Evolutionary conservation across 2,888 invertebrate species (phyloP).

Genomic region (Eupithecia vulgata): DNA sequence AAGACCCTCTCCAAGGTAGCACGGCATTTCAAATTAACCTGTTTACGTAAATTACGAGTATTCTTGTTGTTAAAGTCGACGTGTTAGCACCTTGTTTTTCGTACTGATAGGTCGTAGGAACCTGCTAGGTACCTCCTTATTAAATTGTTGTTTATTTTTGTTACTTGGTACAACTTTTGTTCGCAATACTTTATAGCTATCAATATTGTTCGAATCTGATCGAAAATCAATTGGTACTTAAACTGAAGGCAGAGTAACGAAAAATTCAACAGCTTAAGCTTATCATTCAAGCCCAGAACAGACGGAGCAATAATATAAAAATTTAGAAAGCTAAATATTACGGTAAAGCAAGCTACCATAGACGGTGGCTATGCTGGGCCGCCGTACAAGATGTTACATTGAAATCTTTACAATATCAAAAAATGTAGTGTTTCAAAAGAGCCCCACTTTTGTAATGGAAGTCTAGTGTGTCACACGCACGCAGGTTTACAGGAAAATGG

Average conservation of each 20-base stretch:
- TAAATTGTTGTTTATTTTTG: not conserved
- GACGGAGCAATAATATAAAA: too few relatives aligned
- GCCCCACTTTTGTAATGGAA: not conserved
- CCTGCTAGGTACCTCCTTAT: not conserved
- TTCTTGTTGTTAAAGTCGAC: not conserved
- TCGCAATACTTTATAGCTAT: not conserved
- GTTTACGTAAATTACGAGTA: not conserved
- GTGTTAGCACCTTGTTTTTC: not conserved
- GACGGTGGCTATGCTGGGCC: too few relatives aligned
- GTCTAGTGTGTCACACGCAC: not conserved
- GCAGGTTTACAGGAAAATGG: not conserved
- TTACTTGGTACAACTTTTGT: not conserved
- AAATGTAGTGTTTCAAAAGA: not conserved
- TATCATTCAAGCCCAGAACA: not conserved
- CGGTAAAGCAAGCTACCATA: too few relatives aligned
- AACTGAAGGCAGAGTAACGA: not conserved
- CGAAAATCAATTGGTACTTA: not conserved
- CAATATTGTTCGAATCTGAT: not conserved
- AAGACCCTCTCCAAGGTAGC: slow-evolving; percentile 32
- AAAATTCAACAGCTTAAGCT: not conserved
- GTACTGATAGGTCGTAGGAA: not conserved
- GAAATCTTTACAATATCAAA: not conserved
- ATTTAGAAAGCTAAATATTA: too few relatives aligned
- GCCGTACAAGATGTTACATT: not conserved
- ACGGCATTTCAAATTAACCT: slow-evolving; percentile 32